phyloP scores from a whole-genome alignment of 2,113 vertebrate genomes.

The Albula goreensis region DNA sequence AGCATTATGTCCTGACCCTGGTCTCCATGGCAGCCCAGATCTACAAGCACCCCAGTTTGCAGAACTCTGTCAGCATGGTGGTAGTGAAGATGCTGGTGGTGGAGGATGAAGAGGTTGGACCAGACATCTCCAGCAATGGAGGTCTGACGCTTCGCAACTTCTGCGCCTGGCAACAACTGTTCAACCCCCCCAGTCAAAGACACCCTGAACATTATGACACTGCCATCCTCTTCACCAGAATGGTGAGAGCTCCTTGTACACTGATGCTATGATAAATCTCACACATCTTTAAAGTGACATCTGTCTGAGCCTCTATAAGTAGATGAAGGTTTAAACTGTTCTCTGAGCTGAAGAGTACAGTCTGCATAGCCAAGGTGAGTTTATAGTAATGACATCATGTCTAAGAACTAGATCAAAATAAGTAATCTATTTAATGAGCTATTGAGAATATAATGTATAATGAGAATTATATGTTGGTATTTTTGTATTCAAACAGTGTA shows the following conservation, averaged over 20 bases:
- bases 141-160: conserved; percentile 88
- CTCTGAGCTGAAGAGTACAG: no score
- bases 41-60: conserved; percentile 92
- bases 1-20: conserved; percentile 90
- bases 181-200: conserved; percentile 84
- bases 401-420: no score
- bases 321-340: not conserved
- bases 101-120: conserved; percentile 77
- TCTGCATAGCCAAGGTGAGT: no score
- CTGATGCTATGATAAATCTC: not conserved
- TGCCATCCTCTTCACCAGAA: conserved; percentile 88
- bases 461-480: not conserved
- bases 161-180: conserved; percentile 89
- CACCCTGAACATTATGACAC: conserved; percentile 92
- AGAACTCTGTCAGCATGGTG: conserved; percentile 84
- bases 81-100: conserved; percentile 89
- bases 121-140: conserved; percentile 81
- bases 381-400: no score
- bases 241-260: conserved; percentile 69
- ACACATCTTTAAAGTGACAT: not conserved
- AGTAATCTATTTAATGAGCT: not conserved
- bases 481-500: not conserved
- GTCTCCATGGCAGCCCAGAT: conserved; percentile 85
- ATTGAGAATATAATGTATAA: no score
- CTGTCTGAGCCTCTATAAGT: conserved; percentile 47